Percentiles rank a stretch among this genome's conserved stretches.
Evolutionary conservation across 2,888 invertebrate genomes (phyloP).

Genomic region (Ophion slaviceki): DNA sequence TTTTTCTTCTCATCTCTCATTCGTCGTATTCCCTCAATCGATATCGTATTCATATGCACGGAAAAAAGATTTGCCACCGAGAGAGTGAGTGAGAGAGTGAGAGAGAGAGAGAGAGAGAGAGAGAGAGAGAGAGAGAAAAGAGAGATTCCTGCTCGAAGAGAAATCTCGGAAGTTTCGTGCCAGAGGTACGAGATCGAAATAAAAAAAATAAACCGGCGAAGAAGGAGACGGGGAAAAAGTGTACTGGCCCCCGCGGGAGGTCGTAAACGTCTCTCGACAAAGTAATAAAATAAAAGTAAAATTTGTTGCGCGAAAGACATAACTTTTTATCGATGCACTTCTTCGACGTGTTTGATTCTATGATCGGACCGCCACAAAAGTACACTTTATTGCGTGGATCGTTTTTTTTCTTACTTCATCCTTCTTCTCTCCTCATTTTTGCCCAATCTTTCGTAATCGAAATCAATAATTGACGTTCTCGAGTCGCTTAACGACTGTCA

Average conservation of each 20-base stretch:
- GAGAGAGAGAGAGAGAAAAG: neutral
- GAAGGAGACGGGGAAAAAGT: slow-evolving; percentile 1
- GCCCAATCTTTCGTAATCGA: neutral
- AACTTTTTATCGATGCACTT: slow-evolving; percentile 54
- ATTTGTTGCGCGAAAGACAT: slow-evolving; percentile 58
- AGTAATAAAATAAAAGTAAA: slow-evolving; percentile 58
- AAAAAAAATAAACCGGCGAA: neutral
- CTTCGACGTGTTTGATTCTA: slow-evolving; percentile 29
- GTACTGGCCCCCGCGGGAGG: slow-evolving; percentile 25
- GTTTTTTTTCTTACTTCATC: too few species aligned
- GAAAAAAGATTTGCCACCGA: too few species aligned
- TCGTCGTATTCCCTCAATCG: slow-evolving; percentile 2
- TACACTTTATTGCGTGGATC: slow-evolving; percentile 17
- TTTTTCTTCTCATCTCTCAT: neutral
- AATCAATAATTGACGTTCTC: slow-evolving; percentile 1
- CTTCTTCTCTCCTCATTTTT: neutral
- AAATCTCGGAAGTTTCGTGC: slow-evolving; percentile 51
- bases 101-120: too few species aligned
- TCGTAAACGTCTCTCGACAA: slow-evolving; percentile 60
- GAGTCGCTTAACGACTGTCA: neutral
- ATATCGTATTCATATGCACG: slow-evolving; percentile 34
- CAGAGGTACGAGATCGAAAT: neutral
- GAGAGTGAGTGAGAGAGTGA: too few species aligned
- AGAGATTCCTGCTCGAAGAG: slow-evolving; percentile 20
- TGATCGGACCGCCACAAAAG: neutral